Evolutionary conservation across 2,113 vertebrate species (phyloP), one percentile per base, ranked within the genome.

Genomic region (Tyrannus savana): DNA sequence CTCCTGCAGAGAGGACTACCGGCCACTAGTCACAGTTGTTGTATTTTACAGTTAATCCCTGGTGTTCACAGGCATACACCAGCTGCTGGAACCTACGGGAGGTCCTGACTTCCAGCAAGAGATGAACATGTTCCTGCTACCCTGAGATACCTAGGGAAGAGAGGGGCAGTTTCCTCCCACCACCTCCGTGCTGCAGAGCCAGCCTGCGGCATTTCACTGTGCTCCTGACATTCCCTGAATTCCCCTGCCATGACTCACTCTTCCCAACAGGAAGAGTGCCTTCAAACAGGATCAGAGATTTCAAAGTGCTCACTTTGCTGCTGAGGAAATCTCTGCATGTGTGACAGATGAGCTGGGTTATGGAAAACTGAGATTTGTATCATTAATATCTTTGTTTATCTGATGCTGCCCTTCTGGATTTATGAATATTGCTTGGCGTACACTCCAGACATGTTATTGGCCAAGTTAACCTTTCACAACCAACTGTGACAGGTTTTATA

Each of bases 171-270:
- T 72, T 73, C 31, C 62, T 85, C 12, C 52, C 31, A 71, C 19
- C 4, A 6, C 27, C 3, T 0, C 25, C 49, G 25, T 19, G 72
- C 31, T 31, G 64, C 19, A 63, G 46, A 78, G 87, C 81, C 50
- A 92, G 90, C 63, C 66, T 49, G 28, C 31, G 25, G 21, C 14
- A 2, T 66, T 94, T 68, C 84, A 84, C 81, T n/a, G 15, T 7
- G 35, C 39, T 90, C 56, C 88, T 74, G 82, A 81, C 93, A 94
- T 94, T 96, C 75, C 79, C 47, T 19, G 44, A 76, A 93, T 96
- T 96, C 93, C 76, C 52, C 15, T 1, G 11, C 52, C 0, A 0
- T 96, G 95, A 96, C 76, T 95, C 92, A 95, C 41, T 78, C 82
- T 88, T 78, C 80, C 68, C 59, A 85, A 46, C 12, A 30, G 39